Conservation (phyloP, 2,888 invertebrate species). For the Lutraria lutraria region DNA sequence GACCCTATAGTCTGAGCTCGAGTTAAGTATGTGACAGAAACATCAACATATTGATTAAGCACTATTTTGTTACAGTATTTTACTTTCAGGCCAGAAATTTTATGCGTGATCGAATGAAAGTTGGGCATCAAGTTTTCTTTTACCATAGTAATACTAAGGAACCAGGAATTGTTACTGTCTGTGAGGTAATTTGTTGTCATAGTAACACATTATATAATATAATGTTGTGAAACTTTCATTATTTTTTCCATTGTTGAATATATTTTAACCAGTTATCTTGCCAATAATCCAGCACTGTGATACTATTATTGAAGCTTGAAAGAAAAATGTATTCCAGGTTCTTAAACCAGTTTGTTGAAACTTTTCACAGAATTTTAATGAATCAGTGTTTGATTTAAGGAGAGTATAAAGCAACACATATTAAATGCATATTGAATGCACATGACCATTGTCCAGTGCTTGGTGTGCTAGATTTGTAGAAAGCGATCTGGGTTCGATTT, state of each 20-base stretch:
- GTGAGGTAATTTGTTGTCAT: slow-evolving; percentile 73
- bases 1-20: too few species aligned
- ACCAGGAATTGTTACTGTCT: slow-evolving; percentile 86
- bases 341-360: too few species aligned
- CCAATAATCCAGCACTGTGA: not conserved
- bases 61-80: not conserved
- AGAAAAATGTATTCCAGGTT: too few species aligned
- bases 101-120: slow-evolving; percentile 84
- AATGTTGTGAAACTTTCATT: not conserved
- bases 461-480: too few species aligned
- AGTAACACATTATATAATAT: not conserved
- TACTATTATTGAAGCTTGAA: not conserved
- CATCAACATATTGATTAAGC: too few species aligned
- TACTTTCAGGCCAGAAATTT: slow-evolving; percentile 84
- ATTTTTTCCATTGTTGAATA: not conserved
- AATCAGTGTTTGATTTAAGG: too few species aligned
- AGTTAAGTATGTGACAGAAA: too few species aligned
- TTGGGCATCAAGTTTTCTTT: slow-evolving; percentile 85
- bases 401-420: too few species aligned
- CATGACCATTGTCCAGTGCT: too few species aligned
- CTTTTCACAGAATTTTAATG: too few species aligned
- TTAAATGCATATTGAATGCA: too few species aligned
- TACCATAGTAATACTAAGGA: slow-evolving; percentile 86
- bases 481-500: too few species aligned
- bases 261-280: not conserved